These are phyloP conservation scores for Sipha maydis DNA, from an alignment of 2,888 invertebrate genomes.

Conservation along the genomic window DNA sequence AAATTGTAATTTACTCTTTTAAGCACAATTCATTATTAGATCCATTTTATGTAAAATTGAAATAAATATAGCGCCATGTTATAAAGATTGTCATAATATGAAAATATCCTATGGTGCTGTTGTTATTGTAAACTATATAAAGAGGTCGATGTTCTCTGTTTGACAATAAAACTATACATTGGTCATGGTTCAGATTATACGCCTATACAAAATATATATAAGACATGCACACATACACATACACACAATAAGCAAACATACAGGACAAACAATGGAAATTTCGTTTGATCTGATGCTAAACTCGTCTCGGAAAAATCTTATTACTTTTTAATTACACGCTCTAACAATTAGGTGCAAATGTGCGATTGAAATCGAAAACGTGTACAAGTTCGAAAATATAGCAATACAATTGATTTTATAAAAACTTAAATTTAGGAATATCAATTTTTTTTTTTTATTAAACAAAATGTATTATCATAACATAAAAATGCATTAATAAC, in stretches of 20 bases:
- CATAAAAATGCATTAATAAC: too few species aligned
- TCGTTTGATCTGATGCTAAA: slow-evolving; percentile 31
- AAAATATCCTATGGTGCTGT: slow-evolving; percentile 32
- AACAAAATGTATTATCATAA: not conserved
- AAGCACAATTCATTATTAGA: not conserved
- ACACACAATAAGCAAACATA: not conserved
- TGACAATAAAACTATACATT: slow-evolving; percentile 47
- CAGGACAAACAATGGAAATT: slow-evolving; percentile 25
- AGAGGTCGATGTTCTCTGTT: slow-evolving; percentile 58
- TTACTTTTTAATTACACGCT: slow-evolving; percentile 41
- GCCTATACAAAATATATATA: slow-evolving; percentile 16
- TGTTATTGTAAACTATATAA: not conserved
- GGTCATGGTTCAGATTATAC: slow-evolving; percentile 52
- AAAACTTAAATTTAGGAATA: not conserved
- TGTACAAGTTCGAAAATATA: not conserved
- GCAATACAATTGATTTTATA: not conserved
- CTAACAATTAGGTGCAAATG: not conserved
- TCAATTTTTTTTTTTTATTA: not conserved
- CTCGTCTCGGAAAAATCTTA: slow-evolving; percentile 29
- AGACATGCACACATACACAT: slow-evolving; percentile 11
- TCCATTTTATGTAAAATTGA: not conserved
- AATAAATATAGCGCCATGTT: not conserved
- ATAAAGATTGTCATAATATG: slow-evolving; percentile 16
- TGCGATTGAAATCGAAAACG: slow-evolving; percentile 18
- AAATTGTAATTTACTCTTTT: not conserved